Conservation (phyloP, 2,888 invertebrate genomes). For the Chironomus tentans region DNA sequence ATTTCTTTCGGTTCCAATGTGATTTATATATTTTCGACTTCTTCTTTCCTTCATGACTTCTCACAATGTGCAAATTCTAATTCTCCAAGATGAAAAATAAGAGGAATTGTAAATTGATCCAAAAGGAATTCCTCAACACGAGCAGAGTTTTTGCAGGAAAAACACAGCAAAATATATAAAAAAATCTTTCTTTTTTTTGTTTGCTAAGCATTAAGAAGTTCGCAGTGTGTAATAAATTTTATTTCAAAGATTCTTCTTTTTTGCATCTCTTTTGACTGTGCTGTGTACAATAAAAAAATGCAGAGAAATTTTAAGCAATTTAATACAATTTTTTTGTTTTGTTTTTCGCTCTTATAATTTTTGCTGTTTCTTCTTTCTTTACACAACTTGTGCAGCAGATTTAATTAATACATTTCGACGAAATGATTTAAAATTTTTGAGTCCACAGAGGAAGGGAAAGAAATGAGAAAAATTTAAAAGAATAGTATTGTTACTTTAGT, state of each 20-base stretch:
- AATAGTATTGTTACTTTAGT: too few relatives aligned
- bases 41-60: background rate
- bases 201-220: background rate
- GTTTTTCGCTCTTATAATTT: background rate
- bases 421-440: background rate
- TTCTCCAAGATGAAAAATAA: background rate
- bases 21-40: background rate
- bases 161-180: background rate
- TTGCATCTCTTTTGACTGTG: background rate
- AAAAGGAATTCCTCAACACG: slow-evolving; percentile 9
- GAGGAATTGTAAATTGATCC: slow-evolving; percentile 11
- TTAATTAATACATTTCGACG: slow-evolving; percentile 6
- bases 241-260: background rate
- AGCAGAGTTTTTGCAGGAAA: background rate
- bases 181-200: background rate
- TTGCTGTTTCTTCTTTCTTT: background rate
- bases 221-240: slow-evolving; percentile 19
- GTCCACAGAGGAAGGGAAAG: background rate
- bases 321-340: slow-evolving; percentile 8
- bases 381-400: slow-evolving; percentile 13
- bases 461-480: background rate
- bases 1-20: too few relatives aligned
- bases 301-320: slow-evolving; percentile 12
- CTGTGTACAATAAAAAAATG: background rate
- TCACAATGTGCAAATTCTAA: background rate